Percentiles rank a stretch among this genome's conserved stretches.
Conservation (phyloP, 2,797 vertebrate genomes). For the Pseudomugil tenellus region DNA sequence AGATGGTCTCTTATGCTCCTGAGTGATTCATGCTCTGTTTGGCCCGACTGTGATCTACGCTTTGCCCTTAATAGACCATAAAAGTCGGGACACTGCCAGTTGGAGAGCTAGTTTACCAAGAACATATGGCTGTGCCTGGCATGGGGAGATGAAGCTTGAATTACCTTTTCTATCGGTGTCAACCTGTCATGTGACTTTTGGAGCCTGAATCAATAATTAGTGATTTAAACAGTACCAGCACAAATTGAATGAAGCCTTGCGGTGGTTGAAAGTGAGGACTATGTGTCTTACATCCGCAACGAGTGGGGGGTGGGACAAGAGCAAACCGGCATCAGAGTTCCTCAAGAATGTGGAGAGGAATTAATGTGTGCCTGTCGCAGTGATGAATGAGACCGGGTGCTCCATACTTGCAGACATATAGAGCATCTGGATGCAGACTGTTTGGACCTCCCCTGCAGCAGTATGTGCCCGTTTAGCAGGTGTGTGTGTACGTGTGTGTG, state of each 20-base stretch:
- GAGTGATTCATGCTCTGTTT: constrained; percentile 57
- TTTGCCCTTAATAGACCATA: constrained; percentile 53
- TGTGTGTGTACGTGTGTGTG: constrained; percentile 58
- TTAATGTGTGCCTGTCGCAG: constrained; percentile 75
- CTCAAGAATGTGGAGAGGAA: constrained; percentile 79
- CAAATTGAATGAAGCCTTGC: constrained; percentile 24
- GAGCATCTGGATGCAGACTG: constrained; percentile 63
- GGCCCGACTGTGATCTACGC: constrained; percentile 35
- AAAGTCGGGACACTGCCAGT: constrained; percentile 50
- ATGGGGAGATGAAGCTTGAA: constrained; percentile 37
- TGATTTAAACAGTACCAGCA: constrained; percentile 19
- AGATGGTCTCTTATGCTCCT: constrained; percentile 6
- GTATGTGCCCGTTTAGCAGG: constrained; percentile 56
- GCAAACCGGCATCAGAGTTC: constrained; percentile 69
- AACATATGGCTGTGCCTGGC: constrained; percentile 63
- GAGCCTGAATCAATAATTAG: constrained; percentile 17
- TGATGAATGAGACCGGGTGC: constrained; percentile 74
- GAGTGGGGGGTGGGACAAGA: constrained; percentile 50
- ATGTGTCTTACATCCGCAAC: not conserved
- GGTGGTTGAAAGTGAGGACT: not conserved
- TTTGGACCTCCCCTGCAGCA: constrained; percentile 42
- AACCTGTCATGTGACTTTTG: constrained; percentile 39
- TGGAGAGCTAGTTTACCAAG: constrained; percentile 44
- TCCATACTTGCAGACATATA: constrained; percentile 14
- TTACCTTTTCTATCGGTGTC: constrained; percentile 45